These are phyloP conservation scores for Philhelius pedissequus DNA, from an alignment of 2,888 invertebrate genomes.

Conservation along the genomic window DNA sequence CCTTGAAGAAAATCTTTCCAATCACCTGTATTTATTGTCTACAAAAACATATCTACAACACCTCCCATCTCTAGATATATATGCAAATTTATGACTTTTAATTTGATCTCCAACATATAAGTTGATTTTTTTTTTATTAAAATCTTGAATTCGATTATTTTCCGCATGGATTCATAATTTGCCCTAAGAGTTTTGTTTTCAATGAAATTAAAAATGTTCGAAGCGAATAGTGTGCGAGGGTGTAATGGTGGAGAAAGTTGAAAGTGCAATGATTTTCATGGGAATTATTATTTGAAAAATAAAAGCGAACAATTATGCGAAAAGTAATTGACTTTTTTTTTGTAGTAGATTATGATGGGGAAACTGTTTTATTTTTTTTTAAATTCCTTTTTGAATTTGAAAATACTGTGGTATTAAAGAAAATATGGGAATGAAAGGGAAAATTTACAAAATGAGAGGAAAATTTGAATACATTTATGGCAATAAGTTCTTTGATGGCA, in stretches of 20 bases:
- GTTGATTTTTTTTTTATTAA: too few species aligned
- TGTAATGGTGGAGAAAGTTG: conserved; percentile 36
- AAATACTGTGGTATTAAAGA: conserved; percentile 5
- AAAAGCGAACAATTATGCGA: conserved; percentile 12
- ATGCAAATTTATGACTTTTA: too few species aligned
- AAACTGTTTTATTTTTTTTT: background rate
- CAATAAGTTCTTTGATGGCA: too few species aligned
- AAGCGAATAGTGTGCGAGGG: background rate
- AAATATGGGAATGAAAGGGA: too few species aligned
- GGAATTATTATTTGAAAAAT: conserved; percentile 22
- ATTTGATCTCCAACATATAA: background rate
- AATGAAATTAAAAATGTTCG: background rate
- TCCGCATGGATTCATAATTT: background rate
- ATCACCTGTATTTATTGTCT: too few species aligned
- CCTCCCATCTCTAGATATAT: too few species aligned
- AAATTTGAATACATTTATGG: too few species aligned
- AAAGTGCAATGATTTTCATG: conserved; percentile 52
- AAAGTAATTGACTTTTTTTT: conserved; percentile 8
- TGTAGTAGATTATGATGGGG: background rate
- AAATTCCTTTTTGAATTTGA: background rate
- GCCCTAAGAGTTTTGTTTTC: background rate
- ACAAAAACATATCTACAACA: too few species aligned
- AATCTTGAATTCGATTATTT: background rate
- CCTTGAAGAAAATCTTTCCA: too few species aligned
- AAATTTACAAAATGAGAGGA: too few species aligned